A percentile compares a stretch with the other conserved stretches of the same genome.
phyloP scores from a whole-genome alignment of 2,113 vertebrate genomes.

The Spea multiplicata region DNA sequence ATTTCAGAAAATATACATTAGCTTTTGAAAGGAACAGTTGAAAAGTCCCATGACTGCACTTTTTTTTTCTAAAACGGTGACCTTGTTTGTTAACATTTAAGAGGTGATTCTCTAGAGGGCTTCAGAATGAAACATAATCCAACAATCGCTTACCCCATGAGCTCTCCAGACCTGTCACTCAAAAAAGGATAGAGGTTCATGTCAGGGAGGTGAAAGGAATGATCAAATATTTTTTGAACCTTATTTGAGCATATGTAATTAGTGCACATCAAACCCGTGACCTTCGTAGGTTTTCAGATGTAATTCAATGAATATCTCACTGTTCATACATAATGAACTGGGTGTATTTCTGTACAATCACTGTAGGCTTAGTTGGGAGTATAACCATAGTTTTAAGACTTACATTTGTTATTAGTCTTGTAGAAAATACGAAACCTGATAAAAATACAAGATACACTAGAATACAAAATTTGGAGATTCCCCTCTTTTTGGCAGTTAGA shows the following conservation, averaged over 20 bases:
- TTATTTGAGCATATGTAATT: conserved; percentile 38
- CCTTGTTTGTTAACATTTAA: conserved; percentile 48
- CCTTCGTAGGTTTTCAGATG: not conserved
- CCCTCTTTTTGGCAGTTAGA: too few relatives aligned
- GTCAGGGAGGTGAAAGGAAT: conserved; percentile 40
- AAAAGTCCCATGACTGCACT: conserved; percentile 43
- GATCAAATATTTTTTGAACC: conserved; percentile 34
- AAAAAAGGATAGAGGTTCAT: conserved; percentile 9
- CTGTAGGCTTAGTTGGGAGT: too few relatives aligned
- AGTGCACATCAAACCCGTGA: conserved; percentile 22
- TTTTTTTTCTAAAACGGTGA: conserved; percentile 38
- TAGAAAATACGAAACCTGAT: too few relatives aligned
- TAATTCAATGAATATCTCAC: conserved; percentile 19
- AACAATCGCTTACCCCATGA: conserved; percentile 38
- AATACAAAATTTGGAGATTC: too few relatives aligned
- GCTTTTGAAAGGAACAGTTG: conserved; percentile 45
- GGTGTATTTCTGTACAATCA: too few relatives aligned
- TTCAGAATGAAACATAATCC: conserved; percentile 43
- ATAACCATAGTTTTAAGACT: too few relatives aligned
- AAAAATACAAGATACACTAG: too few relatives aligned
- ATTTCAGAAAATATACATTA: conserved; percentile 46
- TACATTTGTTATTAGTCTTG: too few relatives aligned
- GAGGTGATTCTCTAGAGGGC: conserved; percentile 43
- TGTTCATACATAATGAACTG: conserved; percentile 1
- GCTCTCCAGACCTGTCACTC: conserved; percentile 41